Conservation (phyloP, 2,113 vertebrate species). For the Mionectes macconnelli region DNA sequence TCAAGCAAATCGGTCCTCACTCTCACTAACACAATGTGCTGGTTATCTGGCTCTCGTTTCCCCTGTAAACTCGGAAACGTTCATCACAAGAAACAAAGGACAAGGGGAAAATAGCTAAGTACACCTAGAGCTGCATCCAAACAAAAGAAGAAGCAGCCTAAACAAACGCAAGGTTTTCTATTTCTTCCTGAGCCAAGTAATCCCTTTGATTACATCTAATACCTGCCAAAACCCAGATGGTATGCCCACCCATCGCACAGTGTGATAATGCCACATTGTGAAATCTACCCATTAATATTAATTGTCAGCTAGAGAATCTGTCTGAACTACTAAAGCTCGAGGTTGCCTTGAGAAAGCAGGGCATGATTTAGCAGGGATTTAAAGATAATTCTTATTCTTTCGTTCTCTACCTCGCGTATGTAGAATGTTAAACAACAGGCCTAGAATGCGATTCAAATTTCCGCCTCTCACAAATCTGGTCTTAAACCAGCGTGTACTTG, state of each 20-base stretch:
- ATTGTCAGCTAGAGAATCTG: slow-evolving; percentile 90
- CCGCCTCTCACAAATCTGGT: slow-evolving; percentile 49
- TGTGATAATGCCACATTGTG: slow-evolving; percentile 95
- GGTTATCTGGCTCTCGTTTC: not conserved
- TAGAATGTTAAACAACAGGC: slow-evolving; percentile 79
- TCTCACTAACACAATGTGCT: not conserved
- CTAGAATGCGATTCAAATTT: slow-evolving; percentile 47
- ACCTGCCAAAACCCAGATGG: slow-evolving; percentile 92
- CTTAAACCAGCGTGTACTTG: slow-evolving; percentile 58
- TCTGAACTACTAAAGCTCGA: slow-evolving; percentile 87
- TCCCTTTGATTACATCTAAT: slow-evolving; percentile 99
- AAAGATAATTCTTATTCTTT: slow-evolving; percentile 84
- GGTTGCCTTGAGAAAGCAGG: slow-evolving; percentile 85
- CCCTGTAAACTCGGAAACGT: slow-evolving; percentile 30
- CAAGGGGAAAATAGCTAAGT: slow-evolving; percentile 65
- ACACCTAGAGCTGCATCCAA: slow-evolving; percentile 76
- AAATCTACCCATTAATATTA: slow-evolving; percentile 95
- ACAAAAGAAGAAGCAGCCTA: slow-evolving; percentile 77
- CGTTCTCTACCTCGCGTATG: slow-evolving; percentile 71
- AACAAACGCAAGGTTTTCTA: slow-evolving; percentile 82
- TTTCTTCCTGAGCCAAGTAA: slow-evolving; percentile 91
- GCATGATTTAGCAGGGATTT: slow-evolving; percentile 89
- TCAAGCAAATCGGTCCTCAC: not conserved
- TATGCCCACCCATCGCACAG: slow-evolving; percentile 94
- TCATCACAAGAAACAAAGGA: slow-evolving; percentile 66